phyloP scores from a whole-genome alignment of 2,797 vertebrate genomes.

The Coracias cyanogaster region DNA sequence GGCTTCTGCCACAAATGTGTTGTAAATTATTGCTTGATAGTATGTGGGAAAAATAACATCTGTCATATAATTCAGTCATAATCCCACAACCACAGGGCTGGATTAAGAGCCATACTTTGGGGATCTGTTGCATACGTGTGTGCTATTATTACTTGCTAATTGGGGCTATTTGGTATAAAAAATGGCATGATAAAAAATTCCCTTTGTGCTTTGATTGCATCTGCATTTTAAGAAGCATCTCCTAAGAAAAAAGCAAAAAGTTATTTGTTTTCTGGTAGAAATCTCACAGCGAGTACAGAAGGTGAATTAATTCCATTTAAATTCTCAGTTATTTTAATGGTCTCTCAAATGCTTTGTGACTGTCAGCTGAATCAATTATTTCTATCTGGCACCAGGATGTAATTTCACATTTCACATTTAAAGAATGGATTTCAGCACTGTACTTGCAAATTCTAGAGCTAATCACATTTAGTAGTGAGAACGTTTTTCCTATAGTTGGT shows the following conservation, averaged over 20 bases:
- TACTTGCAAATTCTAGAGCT: conserved; percentile 36
- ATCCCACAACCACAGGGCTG: not conserved
- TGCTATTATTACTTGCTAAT: not conserved
- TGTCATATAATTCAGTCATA: not conserved
- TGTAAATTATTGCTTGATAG: not conserved
- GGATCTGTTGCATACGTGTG: not conserved
- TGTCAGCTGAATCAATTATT: conserved; percentile 11
- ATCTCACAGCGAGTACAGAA: not conserved
- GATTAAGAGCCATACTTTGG: not conserved
- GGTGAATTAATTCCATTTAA: not conserved
- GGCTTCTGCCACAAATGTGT: not conserved
- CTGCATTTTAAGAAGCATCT: not conserved
- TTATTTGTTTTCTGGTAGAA: not conserved
- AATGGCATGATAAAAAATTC: not conserved
- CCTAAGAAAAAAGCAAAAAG: not conserved
- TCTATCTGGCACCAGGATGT: conserved; percentile 2
- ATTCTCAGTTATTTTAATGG: not conserved
- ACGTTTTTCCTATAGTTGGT: conserved; percentile 45
- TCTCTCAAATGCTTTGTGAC: not conserved
- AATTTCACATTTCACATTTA: conserved; percentile 19
- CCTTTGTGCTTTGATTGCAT: not conserved
- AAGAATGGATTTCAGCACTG: conserved; percentile 28
- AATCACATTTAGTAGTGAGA: conserved; percentile 30
- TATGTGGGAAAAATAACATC: not conserved
- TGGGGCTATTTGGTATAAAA: not conserved